Evolutionary conservation across 2,113 vertebrate species (phyloP).

Genomic region (Halichoerus grypus): DNA sequence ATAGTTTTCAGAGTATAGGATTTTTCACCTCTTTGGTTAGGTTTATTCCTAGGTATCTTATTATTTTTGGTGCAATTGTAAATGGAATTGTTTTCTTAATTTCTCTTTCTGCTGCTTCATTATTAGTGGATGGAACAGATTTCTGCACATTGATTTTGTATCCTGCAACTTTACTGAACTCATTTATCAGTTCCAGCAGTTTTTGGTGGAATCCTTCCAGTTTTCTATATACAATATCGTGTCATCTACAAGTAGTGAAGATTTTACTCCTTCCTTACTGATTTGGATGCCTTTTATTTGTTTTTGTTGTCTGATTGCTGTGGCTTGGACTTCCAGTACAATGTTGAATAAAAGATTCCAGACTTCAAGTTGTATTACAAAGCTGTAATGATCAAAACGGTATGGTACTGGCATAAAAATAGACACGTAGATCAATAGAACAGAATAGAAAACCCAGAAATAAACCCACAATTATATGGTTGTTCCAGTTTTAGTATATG

Average conservation of each 20-base stretch:
- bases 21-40: background rate
- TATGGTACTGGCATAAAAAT: background rate
- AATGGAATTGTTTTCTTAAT: background rate
- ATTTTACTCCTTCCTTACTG: background rate
- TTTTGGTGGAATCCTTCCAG: background rate
- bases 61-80: background rate
- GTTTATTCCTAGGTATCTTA: background rate
- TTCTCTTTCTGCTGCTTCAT: background rate
- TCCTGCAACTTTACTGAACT: background rate
- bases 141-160: background rate
- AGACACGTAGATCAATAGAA: background rate
- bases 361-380: background rate
- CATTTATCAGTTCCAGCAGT: background rate
- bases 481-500: background rate
- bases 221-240: background rate
- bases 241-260: background rate
- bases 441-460: background rate
- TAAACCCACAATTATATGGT: background rate
- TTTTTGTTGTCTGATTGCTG: background rate
- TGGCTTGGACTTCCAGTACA: background rate
- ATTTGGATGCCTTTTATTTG: background rate
- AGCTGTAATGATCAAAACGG: background rate
- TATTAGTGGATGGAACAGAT: background rate
- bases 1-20: background rate
- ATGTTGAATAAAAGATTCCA: background rate